Base-by-base conservation (phyloP, 1,140 invertebrate species). In the Microplitis demolitor region DNA sequence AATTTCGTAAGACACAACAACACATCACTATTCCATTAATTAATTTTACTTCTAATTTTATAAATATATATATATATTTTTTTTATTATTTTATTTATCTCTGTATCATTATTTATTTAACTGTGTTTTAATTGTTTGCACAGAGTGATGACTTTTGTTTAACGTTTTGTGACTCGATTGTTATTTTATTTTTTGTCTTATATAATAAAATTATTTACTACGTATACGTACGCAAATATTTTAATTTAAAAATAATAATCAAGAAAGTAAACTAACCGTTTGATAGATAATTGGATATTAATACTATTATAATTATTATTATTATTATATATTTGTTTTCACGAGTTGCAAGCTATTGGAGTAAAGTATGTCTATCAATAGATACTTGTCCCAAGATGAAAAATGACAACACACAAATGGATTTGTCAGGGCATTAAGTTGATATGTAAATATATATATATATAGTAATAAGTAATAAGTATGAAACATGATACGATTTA, bases 1-100 rank as follows among this genome's bases (percentile, higher is more conserved):
- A 77, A 83, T 79, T 82, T 80, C 76, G 68, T 72, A 6, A 45
- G 39, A 45, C 53, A 76, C 33, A 67, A 76, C 33, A 67, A 50
- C 53, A 33, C 14, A 24, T 50, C 51, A 67, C 24, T 31, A 67
- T 67, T 53, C 24, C 66, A 50, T 31, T 50, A 24, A 64, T 61
- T 71, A 68, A 71, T 71, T 70, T 53, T 74, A 50, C 34, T 71
- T 73, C 73, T 54, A 31, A n/a, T 63, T 74, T 24, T 24, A 24
- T 24, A 24, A 24, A 24, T 24, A 24, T 24, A 24, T 24, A n/a
- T n/a, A n/a, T n/a, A n/a, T n/a, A n/a, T 73, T 54, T 68, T 63
- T 63, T 67, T 4, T 71, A 54, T 53, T 53, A 13, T 67, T 63
- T 70, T 50, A 56, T 51, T 14, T 66, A 37, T 8, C 35, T 66